Evolutionary conservation across 2,888 invertebrate genomes (phyloP).

Genomic region (Andrena minutula): DNA sequence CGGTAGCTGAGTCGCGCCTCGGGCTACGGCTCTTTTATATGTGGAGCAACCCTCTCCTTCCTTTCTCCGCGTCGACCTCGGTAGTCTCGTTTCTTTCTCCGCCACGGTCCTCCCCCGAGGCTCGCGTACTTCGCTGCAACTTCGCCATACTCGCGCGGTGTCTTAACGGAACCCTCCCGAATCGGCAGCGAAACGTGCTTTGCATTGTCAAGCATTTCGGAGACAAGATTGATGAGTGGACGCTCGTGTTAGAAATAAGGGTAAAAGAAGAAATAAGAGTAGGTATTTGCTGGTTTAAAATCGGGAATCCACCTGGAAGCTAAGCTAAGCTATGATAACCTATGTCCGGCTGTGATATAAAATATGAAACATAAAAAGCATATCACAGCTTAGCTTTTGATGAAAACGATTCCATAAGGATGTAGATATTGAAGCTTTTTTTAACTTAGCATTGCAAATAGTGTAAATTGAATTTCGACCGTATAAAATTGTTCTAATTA

Average conservation of each 20-base stretch:
- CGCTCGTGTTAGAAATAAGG: not conserved
- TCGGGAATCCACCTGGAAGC: not conserved
- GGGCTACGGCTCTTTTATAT: conserved; percentile 77
- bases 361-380: no score
- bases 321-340: not conserved
- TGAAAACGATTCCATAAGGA: no score
- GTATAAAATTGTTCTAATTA: no score
- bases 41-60: conserved; percentile 70
- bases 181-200: conserved; percentile 34
- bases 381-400: no score
- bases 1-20: conserved; percentile 79
- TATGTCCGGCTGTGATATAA: no score
- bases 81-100: conserved; percentile 26
- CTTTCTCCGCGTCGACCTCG: not conserved
- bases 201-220: not conserved
- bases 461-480: no score
- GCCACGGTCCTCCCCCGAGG: conserved; percentile 63
- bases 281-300: not conserved
- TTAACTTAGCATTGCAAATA: no score
- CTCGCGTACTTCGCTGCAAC: conserved; percentile 29
- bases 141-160: conserved; percentile 28
- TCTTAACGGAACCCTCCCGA: conserved; percentile 58
- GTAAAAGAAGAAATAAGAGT: not conserved
- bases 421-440: no score
- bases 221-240: not conserved